Percentiles rank a stretch among this genome's conserved stretches.
Conservation (phyloP, 2,797 vertebrate genomes). For the Syngnathus rostellatus region DNA sequence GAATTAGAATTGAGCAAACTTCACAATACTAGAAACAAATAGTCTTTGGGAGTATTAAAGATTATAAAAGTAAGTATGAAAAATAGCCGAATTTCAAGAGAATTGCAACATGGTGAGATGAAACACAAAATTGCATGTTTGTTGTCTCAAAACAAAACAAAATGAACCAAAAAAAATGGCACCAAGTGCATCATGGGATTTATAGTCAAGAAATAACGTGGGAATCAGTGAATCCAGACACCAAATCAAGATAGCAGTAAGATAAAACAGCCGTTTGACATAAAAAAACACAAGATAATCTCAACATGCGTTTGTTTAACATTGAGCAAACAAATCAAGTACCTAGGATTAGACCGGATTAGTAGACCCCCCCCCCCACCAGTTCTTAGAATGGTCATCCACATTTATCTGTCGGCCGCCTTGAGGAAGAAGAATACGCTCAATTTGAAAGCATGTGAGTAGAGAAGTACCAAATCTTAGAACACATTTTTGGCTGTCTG, state of each 20-base stretch:
- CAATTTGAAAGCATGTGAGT: neutral
- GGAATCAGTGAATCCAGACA: neutral
- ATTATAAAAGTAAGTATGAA: no score
- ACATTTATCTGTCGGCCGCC: neutral
- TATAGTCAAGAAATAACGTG: neutral
- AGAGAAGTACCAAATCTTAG: neutral
- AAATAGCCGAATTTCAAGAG: no score
- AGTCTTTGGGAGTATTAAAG: no score
- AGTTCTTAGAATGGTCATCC: neutral
- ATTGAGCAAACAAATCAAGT: conserved; percentile 41
- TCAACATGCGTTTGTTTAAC: conserved; percentile 30
- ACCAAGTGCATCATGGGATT: neutral
- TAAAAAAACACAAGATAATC: conserved; percentile 52
- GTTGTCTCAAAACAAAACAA: neutral
- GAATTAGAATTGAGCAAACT: no score
- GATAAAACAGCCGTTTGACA: conserved; percentile 33
- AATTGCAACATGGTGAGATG: no score
- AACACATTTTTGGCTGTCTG: neutral
- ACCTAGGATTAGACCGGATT: conserved; percentile 6
- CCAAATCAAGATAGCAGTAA: conserved; percentile 17
- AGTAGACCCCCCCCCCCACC: neutral
- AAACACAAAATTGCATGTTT: neutral
- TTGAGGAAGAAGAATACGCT: neutral
- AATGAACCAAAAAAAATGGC: neutral
- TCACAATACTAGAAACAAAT: no score